These are phyloP conservation scores for Leucoraja erinaceus DNA, from an alignment of 2,113 vertebrate genomes.

Conservation along the genomic window DNA sequence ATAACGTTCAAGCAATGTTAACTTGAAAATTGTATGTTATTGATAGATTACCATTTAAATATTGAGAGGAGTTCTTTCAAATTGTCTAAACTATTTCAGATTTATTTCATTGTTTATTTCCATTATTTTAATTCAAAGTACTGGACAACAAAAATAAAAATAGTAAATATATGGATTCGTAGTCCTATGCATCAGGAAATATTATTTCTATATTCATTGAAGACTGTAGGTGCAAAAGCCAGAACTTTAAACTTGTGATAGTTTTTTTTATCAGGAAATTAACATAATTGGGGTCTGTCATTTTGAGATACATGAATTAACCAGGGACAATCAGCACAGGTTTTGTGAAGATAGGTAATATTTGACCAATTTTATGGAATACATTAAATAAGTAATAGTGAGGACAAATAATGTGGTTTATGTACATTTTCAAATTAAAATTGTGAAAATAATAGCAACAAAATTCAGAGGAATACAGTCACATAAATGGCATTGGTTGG, in stretches of 20 bases:
- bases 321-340: neutral
- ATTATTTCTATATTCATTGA: neutral
- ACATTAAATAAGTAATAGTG: neutral
- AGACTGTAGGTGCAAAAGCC: neutral
- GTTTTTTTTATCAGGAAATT: neutral
- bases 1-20: neutral
- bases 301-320: neutral
- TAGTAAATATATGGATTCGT: neutral
- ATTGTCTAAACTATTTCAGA: too few species aligned
- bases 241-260: neutral
- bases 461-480: neutral
- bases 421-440: neutral
- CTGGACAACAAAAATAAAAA: neutral
- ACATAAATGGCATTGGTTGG: neutral
- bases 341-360: neutral
- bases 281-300: neutral
- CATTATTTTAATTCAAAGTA: neutral
- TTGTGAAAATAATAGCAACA: neutral
- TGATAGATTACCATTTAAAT: constrained; percentile 13
- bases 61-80: neutral
- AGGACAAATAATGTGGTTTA: neutral
- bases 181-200: neutral
- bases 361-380: neutral
- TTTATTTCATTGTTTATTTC: neutral
- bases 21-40: constrained; percentile 9